Evolutionary conservation across 1,140 invertebrate species (phyloP).

Genomic region (Diabrotica undecimpunctata): DNA sequence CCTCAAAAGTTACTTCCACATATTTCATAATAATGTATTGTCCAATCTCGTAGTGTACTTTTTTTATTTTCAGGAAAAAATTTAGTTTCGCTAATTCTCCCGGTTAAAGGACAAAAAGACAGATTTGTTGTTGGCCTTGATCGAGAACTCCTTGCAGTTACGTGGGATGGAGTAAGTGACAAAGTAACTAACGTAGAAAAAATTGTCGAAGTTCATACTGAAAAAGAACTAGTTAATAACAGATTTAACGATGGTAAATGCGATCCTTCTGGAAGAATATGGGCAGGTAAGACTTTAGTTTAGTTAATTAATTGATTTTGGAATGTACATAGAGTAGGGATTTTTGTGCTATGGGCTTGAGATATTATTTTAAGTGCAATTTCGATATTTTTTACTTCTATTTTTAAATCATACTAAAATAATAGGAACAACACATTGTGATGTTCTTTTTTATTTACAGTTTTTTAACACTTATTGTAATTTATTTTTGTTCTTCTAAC

Average conservation of each 20-base stretch:
- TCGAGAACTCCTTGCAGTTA: slow-evolving; percentile 57
- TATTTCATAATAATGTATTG: too few relatives aligned
- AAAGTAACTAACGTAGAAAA: slow-evolving; percentile 31
- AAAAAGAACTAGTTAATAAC: slow-evolving; percentile 48
- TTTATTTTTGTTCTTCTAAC: too few relatives aligned
- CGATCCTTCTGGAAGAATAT: slow-evolving; percentile 72
- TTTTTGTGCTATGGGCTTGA: too few relatives aligned
- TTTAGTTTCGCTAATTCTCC: slow-evolving; percentile 55
- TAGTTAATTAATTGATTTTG: background rate
- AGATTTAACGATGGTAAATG: slow-evolving; percentile 86
- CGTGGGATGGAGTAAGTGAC: slow-evolving; percentile 59
- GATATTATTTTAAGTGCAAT: too few relatives aligned
- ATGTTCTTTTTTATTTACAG: too few relatives aligned
- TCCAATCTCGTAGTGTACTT: too few relatives aligned
- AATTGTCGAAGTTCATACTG: slow-evolving; percentile 25
- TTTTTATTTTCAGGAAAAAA: slow-evolving; percentile 17
- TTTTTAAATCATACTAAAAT: too few relatives aligned
- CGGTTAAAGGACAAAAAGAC: slow-evolving; percentile 58
- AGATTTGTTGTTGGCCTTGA: slow-evolving; percentile 63
- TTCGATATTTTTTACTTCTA: too few relatives aligned
- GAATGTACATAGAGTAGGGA: too few relatives aligned
- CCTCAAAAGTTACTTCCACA: too few relatives aligned
- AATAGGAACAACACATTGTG: too few relatives aligned
- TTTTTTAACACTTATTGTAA: too few relatives aligned
- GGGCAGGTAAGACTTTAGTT: slow-evolving; percentile 44